Conservation (phyloP, 30 jellyfish, hydroid and myxozoan genomes). For the Pelagia noctiluca region DNA sequence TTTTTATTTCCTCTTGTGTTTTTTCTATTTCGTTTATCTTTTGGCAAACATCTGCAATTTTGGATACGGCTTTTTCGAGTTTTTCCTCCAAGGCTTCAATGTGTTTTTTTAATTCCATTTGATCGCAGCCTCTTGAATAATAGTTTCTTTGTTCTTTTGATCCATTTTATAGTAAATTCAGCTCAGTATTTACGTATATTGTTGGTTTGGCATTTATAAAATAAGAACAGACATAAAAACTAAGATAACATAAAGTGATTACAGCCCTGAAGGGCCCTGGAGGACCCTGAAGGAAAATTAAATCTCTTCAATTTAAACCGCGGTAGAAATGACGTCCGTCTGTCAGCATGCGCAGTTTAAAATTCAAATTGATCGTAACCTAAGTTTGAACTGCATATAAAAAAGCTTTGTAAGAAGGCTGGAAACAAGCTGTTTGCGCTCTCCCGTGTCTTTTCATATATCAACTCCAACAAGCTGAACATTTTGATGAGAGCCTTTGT, state of each 20-base stretch:
- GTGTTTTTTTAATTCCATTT: not conserved
- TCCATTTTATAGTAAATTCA: not conserved
- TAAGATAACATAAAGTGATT: not conserved
- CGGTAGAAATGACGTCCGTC: not conserved
- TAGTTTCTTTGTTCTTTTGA: not conserved
- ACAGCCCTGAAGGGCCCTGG: not conserved
- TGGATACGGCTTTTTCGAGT: not conserved
- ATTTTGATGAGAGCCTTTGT: too few species aligned
- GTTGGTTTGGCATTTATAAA: not conserved
- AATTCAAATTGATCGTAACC: too few species aligned
- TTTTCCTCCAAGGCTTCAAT: not conserved
- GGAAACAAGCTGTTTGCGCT: too few species aligned
- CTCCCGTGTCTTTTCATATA: too few species aligned
- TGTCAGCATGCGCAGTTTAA: constrained; percentile 6
- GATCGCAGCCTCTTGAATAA: not conserved
- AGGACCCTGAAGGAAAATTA: not conserved
- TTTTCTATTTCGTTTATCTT: not conserved
- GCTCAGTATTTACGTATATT: not conserved
- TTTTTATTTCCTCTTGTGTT: not conserved
- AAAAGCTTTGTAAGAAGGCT: too few species aligned
- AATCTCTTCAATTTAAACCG: not conserved
- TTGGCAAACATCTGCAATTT: not conserved
- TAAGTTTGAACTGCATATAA: too few species aligned
- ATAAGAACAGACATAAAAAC: not conserved
- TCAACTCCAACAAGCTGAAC: too few species aligned